phyloP scores from a whole-genome alignment of 2,113 vertebrate species.

The Panthera leo region DNA sequence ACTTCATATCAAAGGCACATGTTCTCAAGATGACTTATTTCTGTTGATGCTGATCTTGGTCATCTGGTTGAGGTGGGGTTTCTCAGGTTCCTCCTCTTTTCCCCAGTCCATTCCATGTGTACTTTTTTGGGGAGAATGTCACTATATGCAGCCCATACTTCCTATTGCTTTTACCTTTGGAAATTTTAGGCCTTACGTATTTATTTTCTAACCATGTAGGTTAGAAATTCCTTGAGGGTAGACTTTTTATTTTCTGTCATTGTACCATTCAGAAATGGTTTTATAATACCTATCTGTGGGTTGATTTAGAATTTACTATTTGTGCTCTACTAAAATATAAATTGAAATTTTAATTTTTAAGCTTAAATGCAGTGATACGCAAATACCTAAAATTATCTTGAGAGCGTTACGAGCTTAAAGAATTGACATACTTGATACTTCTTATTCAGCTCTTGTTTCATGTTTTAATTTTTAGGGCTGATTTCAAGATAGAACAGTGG shows the following conservation, averaged over 20 bases:
- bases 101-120: not conserved
- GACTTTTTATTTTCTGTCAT: not conserved
- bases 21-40: not conserved
- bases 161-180: not conserved
- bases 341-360: not conserved
- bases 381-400: not conserved
- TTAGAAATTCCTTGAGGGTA: not conserved
- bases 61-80: not conserved
- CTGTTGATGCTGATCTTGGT: not conserved
- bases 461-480: not conserved
- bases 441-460: not conserved
- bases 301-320: constrained; percentile 15
- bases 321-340: not conserved
- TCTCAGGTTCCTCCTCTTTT: not conserved
- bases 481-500: not conserved
- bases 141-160: not conserved
- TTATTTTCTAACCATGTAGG: not conserved
- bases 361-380: not conserved
- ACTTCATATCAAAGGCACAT: not conserved
- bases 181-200: not conserved
- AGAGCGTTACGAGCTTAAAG: not conserved
- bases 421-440: not conserved
- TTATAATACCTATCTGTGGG: not conserved
- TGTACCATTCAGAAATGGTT: not conserved
- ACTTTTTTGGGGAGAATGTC: not conserved